Base-by-base conservation (phyloP, 2,113 vertebrate species). In the Lucifuga dentata region DNA sequence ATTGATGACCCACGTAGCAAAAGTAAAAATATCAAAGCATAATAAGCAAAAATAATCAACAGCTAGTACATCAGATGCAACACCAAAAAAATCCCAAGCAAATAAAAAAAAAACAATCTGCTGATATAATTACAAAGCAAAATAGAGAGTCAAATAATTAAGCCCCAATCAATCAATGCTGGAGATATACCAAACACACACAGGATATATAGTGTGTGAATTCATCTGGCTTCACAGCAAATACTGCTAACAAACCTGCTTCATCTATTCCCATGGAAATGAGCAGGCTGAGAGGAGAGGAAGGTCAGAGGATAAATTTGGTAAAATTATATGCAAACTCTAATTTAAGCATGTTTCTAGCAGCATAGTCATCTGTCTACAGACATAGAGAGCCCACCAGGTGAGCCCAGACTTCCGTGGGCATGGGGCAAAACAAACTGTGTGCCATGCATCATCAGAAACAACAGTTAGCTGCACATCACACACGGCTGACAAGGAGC, bases 21-120 rank as follows among this genome's bases (percentile, higher is more conserved):
- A 50, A 21, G 23, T 68, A 7, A 39, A 63, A 32, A 63, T 72
- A 73, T 49, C 62, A 58, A 78, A 81, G 66, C 40, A 46, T 38
- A 76, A 83, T 76, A 76, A 64, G 67, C 46, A 68, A 7, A 51
- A 84, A 82, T 68, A 75, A 83, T 69, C 55, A 83, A 88, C 87
- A 87, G 86, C 78, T 59, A 77, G 85, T 86, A 86, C 81, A 83
- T 87, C 84, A 81, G 77, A 72, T 68, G 72, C 66, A 45, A 68
- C 66, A 36, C 41, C 46, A 12, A 78, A 71, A 56, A 76, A 76
- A 73, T 61, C 69, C 71, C 48, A 62, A 60, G 49, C 60, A 77
- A 82, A 80, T 61, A 21, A 55, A 81, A 69, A 51, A 21, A 58
- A 83, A 69, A 55, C 55, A 63, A 85, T 80, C 52, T 63, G 48